Base-by-base conservation (phyloP, 2,888 invertebrate genomes). In the Drosophila neonasuta region DNA sequence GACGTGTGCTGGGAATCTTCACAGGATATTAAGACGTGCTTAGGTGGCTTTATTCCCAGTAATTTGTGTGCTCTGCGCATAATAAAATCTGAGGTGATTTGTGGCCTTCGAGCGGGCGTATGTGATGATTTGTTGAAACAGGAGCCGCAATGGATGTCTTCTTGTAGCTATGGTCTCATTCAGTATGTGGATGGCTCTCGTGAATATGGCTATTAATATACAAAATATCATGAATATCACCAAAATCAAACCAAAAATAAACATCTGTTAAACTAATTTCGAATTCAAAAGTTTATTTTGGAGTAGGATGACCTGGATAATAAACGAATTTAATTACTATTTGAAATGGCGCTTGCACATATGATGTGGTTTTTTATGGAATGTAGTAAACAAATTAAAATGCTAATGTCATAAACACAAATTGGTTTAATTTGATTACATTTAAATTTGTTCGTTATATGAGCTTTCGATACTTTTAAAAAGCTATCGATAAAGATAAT, bases 61-160 rank as follows among this genome's bases (percentile, higher is more conserved):
- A 95, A 96, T 11, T 85, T 99, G 3, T 93, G 96, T 61, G 93
- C 95, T 1, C 89, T 98, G 9, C 93, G 99, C 32, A 97, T 98
- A 0, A 91, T 97, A 0, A 99, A 99, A 91, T 94, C 96, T 0
- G 98, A 99, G 87, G 91, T 96, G 2, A 93, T 97, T 44, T 95
- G 95, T 70, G 98, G 97, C 0, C 89, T 99, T 57, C 88, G 92
- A 2, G 90, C 92, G 6, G 95, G 94, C 0, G 92, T 93, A 55
- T 93, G 92, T 34, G 93, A 95, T 13, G 88, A 90, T 44, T 87
- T 94, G 5, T 91, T 90, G 32, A 90, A 91, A 29, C 88, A 91
- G 20, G 92, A 95, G 80, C 91, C 92, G 0, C 91, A 94, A 51
- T 99, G 98, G 98, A 94, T 96, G 94, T 92, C 93, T 52, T 94